A percentile compares a stretch with the other conserved stretches of the same genome.
Evolutionary conservation across 2,888 invertebrate species (phyloP).

Genomic region (Iselma pallidipennis): DNA sequence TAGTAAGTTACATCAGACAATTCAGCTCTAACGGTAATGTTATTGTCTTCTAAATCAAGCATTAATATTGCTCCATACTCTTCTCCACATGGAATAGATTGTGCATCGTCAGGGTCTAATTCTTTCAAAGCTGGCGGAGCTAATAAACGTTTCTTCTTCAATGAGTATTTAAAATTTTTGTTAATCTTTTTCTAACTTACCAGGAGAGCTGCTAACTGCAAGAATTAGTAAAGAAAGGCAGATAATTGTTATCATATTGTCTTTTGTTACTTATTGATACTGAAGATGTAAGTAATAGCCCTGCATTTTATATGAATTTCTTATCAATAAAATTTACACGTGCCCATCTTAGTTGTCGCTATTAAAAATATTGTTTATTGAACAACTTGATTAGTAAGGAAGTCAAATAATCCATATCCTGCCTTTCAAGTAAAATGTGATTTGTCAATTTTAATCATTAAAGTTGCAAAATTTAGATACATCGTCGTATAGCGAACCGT

Average conservation of each 20-base stretch:
- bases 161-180: not conserved
- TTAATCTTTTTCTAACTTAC: slow-evolving; percentile 5
- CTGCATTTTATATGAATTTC: not conserved
- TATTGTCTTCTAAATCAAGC: slow-evolving; percentile 8
- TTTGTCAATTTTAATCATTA: too few species aligned
- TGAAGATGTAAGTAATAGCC: not conserved
- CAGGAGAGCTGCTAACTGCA: slow-evolving; percentile 5
- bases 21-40: slow-evolving; percentile 10
- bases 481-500: too few species aligned
- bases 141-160: too few species aligned
- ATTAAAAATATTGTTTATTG: too few species aligned
- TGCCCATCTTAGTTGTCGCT: too few species aligned
- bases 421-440: too few species aligned
- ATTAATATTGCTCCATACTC: slow-evolving; percentile 4
- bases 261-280: too few species aligned
- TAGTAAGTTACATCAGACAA: slow-evolving; percentile 36
- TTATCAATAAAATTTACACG: not conserved
- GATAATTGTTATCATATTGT: slow-evolving; percentile 13
- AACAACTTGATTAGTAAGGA: too few species aligned
- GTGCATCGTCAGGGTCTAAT: not conserved
- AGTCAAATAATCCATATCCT: too few species aligned
- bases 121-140: not conserved
- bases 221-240: slow-evolving; percentile 1
- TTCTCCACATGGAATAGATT: not conserved
- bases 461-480: too few species aligned